Evolutionary conservation across 2,888 invertebrate genomes (phyloP), one percentile per base, ranked within the genome.

Genomic region (Oscheius sp.): DNA sequence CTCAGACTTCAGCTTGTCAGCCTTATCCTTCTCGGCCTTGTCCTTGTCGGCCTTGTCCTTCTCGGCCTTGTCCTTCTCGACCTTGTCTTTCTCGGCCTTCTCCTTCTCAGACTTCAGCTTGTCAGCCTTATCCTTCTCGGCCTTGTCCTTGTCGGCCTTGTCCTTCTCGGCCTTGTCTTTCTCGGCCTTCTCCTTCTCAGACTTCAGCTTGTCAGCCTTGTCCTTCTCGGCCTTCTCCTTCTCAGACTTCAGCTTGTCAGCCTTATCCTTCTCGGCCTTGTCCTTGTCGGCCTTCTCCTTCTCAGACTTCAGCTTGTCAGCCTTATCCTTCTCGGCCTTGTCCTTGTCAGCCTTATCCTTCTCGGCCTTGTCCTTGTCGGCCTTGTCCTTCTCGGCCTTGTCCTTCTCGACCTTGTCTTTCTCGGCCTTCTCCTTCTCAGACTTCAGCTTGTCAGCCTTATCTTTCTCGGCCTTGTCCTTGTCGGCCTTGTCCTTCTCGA

Each of bases 71-170:
- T 25, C 25, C 52, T 52, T 52, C 6, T 23, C 52, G 25, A 27
- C 52, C 52, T 52, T 52, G 23, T 52, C 52, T n/a, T 52, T 52
- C 8, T 52, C 52, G 17, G 52, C 52, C 52, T 52, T 52, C 27
- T 52, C 52, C 27, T 52, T 52, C 27, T 52, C 52, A 5, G 27
- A 4, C 27, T 52, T 52, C 27, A 10, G 10, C 27, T 52, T 52
- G 27, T 52, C 52, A n/a, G 52, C 52, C 52, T 52, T 52, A 10
- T 52, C 52, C 52, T 52, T 52, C 52, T 52, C 52, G 52, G 29
- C 12, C 52, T 52, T 52, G 12, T n/a, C n/a, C 46, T 45, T 45
- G 6, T 45, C 46, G 46, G 17, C 12, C 46, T 45, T 45, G 12
- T 15, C 12, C 46, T 45, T 45, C 5, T 45, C 46, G 20, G 46